Evolutionary conservation across 2,797 vertebrate species (phyloP).

Genomic region (Poeciliopsis paucimaculata): DNA sequence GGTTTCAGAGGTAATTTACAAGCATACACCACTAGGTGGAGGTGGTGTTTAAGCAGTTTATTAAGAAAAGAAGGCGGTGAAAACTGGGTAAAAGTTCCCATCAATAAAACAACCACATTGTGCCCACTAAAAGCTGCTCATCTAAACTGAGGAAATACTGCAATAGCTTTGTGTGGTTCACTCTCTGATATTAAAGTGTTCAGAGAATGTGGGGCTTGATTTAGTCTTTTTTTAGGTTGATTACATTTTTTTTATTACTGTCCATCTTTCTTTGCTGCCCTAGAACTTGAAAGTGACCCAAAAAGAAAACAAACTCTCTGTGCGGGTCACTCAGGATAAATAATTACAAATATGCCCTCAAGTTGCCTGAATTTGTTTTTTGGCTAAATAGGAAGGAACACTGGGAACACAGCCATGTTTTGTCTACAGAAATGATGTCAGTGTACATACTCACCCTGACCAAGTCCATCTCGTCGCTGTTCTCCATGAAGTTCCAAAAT

Average conservation of each 20-base stretch:
- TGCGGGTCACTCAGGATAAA: conserved; percentile 12
- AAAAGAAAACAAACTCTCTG: background rate
- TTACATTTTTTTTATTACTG: background rate
- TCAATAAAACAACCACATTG: conserved; percentile 1
- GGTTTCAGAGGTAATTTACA: background rate
- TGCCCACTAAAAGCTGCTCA: background rate
- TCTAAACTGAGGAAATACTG: background rate
- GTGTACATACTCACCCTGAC: conserved; percentile 82
- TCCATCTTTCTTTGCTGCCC: background rate
- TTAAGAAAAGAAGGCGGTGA: background rate
- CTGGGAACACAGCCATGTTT: conserved; percentile 8
- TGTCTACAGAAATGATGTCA: conserved; percentile 10
- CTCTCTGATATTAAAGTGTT: background rate
- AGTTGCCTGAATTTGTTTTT: background rate
- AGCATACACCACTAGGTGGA: conserved; percentile 56
- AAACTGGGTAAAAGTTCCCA: background rate
- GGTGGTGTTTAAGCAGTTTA: conserved; percentile 9
- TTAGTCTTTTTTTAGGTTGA: background rate
- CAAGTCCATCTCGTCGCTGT: conserved; percentile 91
- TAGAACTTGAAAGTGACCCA: conserved; percentile 3
- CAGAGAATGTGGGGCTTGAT: conserved; percentile 7
- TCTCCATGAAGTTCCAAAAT: conserved; percentile 93
- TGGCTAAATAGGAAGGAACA: conserved; percentile 44
- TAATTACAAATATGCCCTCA: conserved; percentile 37
- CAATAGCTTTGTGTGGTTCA: background rate